These are phyloP conservation scores for Porites evermanni DNA, from an alignment of 92 coral and sea anemone genomes.

Conservation along the genomic window DNA sequence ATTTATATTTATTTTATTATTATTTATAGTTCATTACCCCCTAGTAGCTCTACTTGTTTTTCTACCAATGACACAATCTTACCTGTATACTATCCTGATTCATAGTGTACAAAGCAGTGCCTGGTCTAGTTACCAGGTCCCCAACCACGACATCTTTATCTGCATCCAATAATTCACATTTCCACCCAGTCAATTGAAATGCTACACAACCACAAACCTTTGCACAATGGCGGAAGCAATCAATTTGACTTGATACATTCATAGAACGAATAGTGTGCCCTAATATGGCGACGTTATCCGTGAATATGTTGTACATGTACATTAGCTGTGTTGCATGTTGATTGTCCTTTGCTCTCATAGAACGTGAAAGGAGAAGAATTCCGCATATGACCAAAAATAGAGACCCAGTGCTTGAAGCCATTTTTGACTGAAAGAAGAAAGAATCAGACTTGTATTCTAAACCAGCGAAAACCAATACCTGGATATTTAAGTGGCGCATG, in stretches of 20 bases:
- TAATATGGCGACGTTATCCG: slow-evolving; percentile 3
- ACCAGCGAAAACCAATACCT: too few relatives aligned
- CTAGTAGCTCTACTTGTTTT: too few relatives aligned
- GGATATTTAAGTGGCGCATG: too few relatives aligned
- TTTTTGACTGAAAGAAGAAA: background rate
- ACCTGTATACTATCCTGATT: slow-evolving; percentile 18
- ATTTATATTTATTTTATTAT: too few relatives aligned
- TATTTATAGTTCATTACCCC: too few relatives aligned
- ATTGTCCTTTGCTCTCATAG: background rate
- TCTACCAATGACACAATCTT: background rate
- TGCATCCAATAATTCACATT: slow-evolving; percentile 57
- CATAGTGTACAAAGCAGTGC: slow-evolving; percentile 13
- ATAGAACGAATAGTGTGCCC: slow-evolving; percentile 24
- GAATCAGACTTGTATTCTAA: too few relatives aligned
- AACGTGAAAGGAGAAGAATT: background rate
- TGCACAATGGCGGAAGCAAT: slow-evolving; percentile 64
- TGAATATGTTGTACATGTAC: slow-evolving; percentile 34
- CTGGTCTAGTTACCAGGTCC: slow-evolving; percentile 11
- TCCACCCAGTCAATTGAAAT: slow-evolving; percentile 55
- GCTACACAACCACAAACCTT: slow-evolving; percentile 60
- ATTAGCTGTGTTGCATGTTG: slow-evolving; percentile 12
- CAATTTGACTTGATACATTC: background rate
- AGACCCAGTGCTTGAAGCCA: background rate
- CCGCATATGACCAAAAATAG: background rate
- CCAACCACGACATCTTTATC: background rate